Percentiles rank a stretch among this genome's conserved stretches.
phyloP scores from a whole-genome alignment of 2,113 vertebrate species.

The Osmerus eperlanus region DNA sequence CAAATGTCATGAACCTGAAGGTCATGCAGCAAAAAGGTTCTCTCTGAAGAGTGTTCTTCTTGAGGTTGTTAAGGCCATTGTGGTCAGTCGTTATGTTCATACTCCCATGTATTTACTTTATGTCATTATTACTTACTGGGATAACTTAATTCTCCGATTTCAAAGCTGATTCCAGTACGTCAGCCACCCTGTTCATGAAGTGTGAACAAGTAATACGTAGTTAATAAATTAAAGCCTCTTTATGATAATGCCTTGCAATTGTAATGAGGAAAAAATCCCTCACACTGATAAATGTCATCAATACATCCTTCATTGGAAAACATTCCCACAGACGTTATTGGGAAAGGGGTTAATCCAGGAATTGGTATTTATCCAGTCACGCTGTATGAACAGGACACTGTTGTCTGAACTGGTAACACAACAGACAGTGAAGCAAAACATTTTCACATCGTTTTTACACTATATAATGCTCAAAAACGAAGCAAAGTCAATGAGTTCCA shows the following conservation, averaged over 20 bases:
- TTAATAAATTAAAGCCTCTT: background rate
- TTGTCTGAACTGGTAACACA: background rate
- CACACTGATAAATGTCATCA: background rate
- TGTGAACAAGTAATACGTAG: background rate
- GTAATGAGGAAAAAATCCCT: too few species aligned
- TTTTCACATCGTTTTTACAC: background rate
- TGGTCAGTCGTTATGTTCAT: background rate
- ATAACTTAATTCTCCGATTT: too few species aligned
- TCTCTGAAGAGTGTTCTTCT: slow-evolving; percentile 25
- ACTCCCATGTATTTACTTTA: too few species aligned
- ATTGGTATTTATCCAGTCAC: too few species aligned
- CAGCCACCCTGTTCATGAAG: too few species aligned
- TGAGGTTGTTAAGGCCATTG: background rate
- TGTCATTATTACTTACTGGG: too few species aligned
- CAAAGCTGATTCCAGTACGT: too few species aligned
- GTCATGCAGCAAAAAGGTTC: slow-evolving; percentile 34
- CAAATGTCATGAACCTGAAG: slow-evolving; percentile 54
- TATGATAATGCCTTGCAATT: too few species aligned
- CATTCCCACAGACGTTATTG: background rate
- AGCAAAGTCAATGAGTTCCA: slow-evolving; percentile 24
- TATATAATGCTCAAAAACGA: slow-evolving; percentile 21
- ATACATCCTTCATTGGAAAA: background rate
- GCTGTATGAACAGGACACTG: background rate
- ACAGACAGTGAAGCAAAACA: slow-evolving; percentile 27
- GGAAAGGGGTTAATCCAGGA: background rate